Conservation (phyloP, 2,113 vertebrate species). For the Myiagra hebetior region DNA sequence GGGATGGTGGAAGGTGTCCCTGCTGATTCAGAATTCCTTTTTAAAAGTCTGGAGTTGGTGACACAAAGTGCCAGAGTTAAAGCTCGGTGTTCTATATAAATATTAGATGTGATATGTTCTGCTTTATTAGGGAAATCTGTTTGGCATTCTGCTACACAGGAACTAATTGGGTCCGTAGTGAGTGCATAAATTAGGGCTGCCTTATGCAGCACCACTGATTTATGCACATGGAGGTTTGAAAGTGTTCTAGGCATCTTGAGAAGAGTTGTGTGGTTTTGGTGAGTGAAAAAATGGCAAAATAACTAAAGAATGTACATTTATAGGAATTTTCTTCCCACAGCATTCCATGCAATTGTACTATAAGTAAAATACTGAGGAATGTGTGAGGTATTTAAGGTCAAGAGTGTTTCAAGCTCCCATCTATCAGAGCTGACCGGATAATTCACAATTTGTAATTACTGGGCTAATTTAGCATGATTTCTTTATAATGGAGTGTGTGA, state of each 20-base stretch:
- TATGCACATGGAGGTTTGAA: neutral
- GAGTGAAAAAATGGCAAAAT: neutral
- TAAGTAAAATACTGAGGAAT: neutral
- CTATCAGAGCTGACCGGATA: neutral
- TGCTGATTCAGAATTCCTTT: neutral
- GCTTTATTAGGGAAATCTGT: slow-evolving; percentile 13
- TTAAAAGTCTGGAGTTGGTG: neutral
- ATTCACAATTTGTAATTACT: slow-evolving; percentile 2
- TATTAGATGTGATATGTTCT: slow-evolving; percentile 4
- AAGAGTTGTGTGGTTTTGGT: neutral
- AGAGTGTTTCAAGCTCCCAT: neutral
- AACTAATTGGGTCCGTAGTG: slow-evolving; percentile 11
- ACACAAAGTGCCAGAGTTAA: neutral
- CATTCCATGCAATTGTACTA: rapidly evolving
- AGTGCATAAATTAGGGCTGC: slow-evolving; percentile 23
- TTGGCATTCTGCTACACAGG: neutral
- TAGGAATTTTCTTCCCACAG: neutral
- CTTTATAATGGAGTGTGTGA: neutral
- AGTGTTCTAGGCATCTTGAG: neutral
- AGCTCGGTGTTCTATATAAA: neutral
- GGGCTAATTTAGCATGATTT: neutral
- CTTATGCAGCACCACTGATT: slow-evolving; percentile 21
- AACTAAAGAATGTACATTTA: neutral
- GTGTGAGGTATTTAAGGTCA: neutral
- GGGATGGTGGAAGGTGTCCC: rapidly evolving